Percentiles rank a stretch among this genome's conserved stretches.
These are phyloP conservation scores for Eilema griseolum DNA, from an alignment of 2,888 invertebrate species.

Conservation along the genomic window DNA sequence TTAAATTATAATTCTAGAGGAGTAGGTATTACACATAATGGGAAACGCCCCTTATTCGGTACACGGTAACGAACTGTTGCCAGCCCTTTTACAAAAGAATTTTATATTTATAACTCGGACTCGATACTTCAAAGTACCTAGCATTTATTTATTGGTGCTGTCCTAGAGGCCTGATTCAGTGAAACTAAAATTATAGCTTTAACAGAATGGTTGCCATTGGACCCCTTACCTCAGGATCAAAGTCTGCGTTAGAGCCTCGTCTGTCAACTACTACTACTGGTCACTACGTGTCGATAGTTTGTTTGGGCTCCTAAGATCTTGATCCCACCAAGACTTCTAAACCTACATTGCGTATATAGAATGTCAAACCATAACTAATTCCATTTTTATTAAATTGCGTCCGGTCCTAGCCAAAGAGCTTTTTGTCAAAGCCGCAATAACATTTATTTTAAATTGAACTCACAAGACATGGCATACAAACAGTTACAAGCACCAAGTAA, in stretches of 20 bases:
- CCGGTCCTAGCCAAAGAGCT: background rate
- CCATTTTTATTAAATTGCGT: conserved; percentile 3
- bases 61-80: background rate
- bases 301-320: background rate
- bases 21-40: background rate
- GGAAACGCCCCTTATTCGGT: background rate
- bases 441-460: conserved; percentile 7
- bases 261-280: background rate
- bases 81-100: background rate
- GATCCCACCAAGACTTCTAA: background rate
- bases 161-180: background rate
- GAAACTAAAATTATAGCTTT: background rate
- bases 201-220: background rate
- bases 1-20: too few relatives aligned
- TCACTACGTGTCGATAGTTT: background rate
- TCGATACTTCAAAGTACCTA: background rate
- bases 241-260: background rate
- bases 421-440: background rate
- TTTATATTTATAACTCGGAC: background rate
- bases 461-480: conserved; percentile 6
- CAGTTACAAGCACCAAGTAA: conserved; percentile 9
- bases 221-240: background rate
- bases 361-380: background rate
- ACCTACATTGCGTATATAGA: background rate
- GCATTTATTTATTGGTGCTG: background rate